A percentile compares a stretch with the other conserved stretches of the same genome.
These are phyloP conservation scores for Coluber constrictor DNA, from an alignment of 2,797 vertebrate genomes.

Conservation along the genomic window DNA sequence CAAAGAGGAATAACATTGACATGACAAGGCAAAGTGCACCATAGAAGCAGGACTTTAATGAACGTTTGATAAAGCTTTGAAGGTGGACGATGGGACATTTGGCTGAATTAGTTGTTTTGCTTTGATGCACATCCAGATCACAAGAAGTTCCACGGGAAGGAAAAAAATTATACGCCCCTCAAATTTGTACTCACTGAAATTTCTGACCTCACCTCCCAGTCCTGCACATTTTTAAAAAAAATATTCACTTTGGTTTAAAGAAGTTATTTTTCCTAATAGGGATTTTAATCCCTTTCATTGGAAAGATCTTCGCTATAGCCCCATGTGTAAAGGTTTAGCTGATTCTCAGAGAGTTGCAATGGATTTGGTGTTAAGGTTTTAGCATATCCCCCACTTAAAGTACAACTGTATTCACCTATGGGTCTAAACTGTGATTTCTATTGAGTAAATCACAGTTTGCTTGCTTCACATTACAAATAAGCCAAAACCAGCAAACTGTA, in stretches of 20 bases:
- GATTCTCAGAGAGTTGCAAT: not conserved
- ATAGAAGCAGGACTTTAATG: not conserved
- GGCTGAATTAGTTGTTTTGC: not conserved
- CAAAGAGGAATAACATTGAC: not conserved
- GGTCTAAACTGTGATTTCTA: not conserved
- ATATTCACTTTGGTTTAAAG: not conserved
- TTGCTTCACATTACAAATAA: not conserved
- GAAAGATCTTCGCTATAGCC: not conserved
- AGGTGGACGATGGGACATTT: not conserved
- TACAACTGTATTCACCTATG: not conserved
- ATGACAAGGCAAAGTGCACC: not conserved
- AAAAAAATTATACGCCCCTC: not conserved
- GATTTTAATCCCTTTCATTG: not conserved
- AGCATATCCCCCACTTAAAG: not conserved
- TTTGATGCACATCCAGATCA: not conserved
- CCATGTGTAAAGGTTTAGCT: not conserved
- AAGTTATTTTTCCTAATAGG: not conserved
- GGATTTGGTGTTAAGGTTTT: not conserved
- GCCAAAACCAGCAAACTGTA: not conserved
- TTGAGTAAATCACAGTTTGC: not conserved
- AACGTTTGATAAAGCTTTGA: not conserved
- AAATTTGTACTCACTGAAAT: not conserved
- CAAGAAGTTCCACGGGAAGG: not conserved
- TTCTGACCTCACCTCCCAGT: not conserved
- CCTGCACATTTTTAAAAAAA: not conserved